Evolutionary conservation across 2,797 vertebrate genomes (phyloP).

Genomic region (Pelodytes ibericus): DNA sequence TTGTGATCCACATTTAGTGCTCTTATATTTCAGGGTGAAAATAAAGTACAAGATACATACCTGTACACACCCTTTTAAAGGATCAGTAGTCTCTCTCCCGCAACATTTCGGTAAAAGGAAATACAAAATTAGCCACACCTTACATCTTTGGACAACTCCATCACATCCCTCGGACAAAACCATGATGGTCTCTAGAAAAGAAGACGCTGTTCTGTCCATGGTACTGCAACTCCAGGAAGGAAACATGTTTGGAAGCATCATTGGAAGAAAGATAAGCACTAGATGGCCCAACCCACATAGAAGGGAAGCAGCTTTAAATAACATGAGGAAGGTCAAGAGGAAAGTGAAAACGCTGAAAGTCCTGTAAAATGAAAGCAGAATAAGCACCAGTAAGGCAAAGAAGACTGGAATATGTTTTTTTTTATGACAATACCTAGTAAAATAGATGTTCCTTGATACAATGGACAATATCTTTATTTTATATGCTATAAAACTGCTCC

Average conservation of each 20-base stretch:
- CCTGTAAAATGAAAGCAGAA: neutral
- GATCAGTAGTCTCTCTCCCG: neutral
- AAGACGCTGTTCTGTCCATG: neutral
- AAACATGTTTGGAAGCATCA: slow-evolving; percentile 22
- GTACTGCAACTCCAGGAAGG: slow-evolving; percentile 21
- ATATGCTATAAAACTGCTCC: too few species aligned
- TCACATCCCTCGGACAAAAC: neutral
- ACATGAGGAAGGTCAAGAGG: neutral
- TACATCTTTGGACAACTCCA: neutral
- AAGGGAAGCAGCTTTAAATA: too few species aligned
- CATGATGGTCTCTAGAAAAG: neutral
- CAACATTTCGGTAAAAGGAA: neutral
- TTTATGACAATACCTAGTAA: too few species aligned
- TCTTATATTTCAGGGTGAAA: too few species aligned
- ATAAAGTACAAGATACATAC: too few species aligned
- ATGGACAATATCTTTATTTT: too few species aligned
- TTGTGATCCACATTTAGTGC: too few species aligned
- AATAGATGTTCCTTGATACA: too few species aligned
- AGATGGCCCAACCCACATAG: too few species aligned
- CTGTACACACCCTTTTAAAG: neutral
- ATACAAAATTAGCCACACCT: neutral
- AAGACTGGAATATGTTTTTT: too few species aligned
- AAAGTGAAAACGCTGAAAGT: neutral
- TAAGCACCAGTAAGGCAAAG: too few species aligned
- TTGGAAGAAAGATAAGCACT: slow-evolving; percentile 17